Percentiles rank a stretch among this genome's conserved stretches.
phyloP scores from a whole-genome alignment of 2,888 invertebrate genomes.

The Drosophila putrida region DNA sequence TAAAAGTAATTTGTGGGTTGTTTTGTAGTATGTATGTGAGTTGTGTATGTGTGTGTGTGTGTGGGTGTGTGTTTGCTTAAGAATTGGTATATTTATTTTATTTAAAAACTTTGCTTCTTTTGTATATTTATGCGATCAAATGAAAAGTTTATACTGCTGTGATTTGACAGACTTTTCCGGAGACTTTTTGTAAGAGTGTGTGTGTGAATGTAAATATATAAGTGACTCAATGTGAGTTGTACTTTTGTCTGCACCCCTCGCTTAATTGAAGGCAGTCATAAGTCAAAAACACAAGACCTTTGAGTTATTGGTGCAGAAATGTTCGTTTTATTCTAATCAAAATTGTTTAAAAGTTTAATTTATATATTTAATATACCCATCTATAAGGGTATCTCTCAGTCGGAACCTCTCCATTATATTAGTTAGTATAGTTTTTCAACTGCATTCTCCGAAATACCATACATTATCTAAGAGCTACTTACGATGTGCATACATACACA shows the following conservation, averaged over 20 bases:
- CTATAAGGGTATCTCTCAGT: not conserved
- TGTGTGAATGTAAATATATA: not conserved
- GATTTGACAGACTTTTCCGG: not conserved
- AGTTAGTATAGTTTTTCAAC: not conserved
- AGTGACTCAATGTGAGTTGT: not conserved
- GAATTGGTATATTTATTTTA: constrained; percentile 10
- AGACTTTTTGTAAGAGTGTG: not conserved
- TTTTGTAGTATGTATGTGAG: not conserved
- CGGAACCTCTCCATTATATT: not conserved
- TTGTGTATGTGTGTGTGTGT: not conserved
- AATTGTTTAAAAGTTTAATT: too few relatives aligned
- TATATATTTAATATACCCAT: too few relatives aligned
- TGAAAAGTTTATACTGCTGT: constrained; percentile 3
- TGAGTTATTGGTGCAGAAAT: too few relatives aligned
- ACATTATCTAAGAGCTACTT: constrained; percentile 43
- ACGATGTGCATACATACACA: constrained; percentile 15
- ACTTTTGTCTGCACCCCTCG: not conserved
- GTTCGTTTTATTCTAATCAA: too few relatives aligned
- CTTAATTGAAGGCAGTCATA: too few relatives aligned
- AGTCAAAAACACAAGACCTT: too few relatives aligned
- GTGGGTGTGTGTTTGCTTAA: not conserved
- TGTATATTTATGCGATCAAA: constrained; percentile 16
- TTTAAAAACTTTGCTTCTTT: constrained; percentile 11
- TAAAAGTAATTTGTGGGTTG: constrained; percentile 36
- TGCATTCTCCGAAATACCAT: constrained; percentile 19